Evolutionary conservation across 2,888 invertebrate species (phyloP), one percentile per base, ranked within the genome.

Genomic region (Brassicogethes aeneus): DNA sequence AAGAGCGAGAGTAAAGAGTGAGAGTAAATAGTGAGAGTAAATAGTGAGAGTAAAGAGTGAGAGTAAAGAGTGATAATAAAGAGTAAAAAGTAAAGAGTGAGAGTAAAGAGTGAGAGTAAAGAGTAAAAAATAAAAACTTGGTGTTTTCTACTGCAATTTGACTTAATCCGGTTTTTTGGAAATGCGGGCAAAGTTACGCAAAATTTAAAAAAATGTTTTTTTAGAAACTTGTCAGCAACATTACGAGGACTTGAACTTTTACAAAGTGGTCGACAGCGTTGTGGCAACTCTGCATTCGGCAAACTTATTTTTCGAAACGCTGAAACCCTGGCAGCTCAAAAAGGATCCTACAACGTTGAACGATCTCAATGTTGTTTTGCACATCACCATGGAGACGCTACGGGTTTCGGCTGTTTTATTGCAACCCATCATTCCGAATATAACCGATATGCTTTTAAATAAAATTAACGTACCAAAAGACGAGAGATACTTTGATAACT

Each of bases 251-350:
- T 83, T 80, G 58, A 81, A 88, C 55, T 85, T 92, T 68, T 86
- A 93, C 71, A 81, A 82, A 66, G 90, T 79, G 0, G 80, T 87
- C 0, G 90, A 94, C 61, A 71, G 76, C 1, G 77, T 88, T 1
- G 81, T 94, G 66, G 70, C 75, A 8, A 75, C 80, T 1, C 68
- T 95, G 8, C 85, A 86, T 57, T 69, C 77, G 16, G 82, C 88
- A 13, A 97, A 99, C 71, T 70, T 79, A 44, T 89, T 94, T 73
- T 83, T 97, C 56, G 87, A 95, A 59, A 71, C 80, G 2, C 75
- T 81, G 53, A 82, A 85, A 62, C 96, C 96, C 0, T 99, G 97
- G 97, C 77, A 82, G 51, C 71, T 96, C 43, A 77, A 73, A 39
- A 85, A 87, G 57, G 62, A 71, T 7, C 66, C 71, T 0, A 70